Percentiles rank a stretch among this genome's conserved stretches.
phyloP scores from a whole-genome alignment of 2,888 invertebrate species.

The Noctua fimbriata region DNA sequence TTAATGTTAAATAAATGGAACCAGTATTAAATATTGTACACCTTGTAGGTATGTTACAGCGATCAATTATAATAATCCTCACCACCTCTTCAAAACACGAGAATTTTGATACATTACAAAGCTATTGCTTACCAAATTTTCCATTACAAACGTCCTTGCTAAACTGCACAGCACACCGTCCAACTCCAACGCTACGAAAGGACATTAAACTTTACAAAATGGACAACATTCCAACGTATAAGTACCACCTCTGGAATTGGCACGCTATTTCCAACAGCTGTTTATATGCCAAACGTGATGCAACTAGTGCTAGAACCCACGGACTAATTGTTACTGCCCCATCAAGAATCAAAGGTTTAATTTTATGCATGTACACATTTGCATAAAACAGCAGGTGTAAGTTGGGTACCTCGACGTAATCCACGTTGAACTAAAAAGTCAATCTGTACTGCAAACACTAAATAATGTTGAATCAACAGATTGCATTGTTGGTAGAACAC shows the following conservation, averaged over 20 bases:
- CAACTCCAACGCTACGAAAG: not conserved
- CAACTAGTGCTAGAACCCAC: conserved; percentile 10
- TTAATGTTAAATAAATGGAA: too few species aligned
- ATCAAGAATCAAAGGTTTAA: conserved; percentile 44
- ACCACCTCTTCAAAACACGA: not conserved
- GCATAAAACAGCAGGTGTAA: conserved; percentile 57
- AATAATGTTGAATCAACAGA: conserved; percentile 59
- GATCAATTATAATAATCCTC: too few species aligned
- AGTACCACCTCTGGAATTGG: conserved; percentile 15
- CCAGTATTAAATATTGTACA: too few species aligned
- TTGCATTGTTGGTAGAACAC: conserved; percentile 39
- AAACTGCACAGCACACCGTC: not conserved
- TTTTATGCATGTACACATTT: conserved; percentile 55
- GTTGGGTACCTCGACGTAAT: conserved; percentile 32
- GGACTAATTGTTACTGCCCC: conserved; percentile 54
- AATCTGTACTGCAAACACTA: conserved; percentile 63
- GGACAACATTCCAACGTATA: conserved; percentile 26
- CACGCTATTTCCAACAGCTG: conserved; percentile 38
- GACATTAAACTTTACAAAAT: conserved; percentile 20
- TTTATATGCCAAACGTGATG: conserved; percentile 35
- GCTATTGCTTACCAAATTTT: not conserved
- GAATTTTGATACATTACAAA: not conserved
- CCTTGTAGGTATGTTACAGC: too few species aligned
- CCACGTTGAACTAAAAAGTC: conserved; percentile 59
- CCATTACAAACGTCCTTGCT: not conserved